Percentiles rank a stretch among this genome's conserved stretches.
Evolutionary conservation across 2,888 invertebrate genomes (phyloP).

Genomic region (Aspidiotus rigidus): DNA sequence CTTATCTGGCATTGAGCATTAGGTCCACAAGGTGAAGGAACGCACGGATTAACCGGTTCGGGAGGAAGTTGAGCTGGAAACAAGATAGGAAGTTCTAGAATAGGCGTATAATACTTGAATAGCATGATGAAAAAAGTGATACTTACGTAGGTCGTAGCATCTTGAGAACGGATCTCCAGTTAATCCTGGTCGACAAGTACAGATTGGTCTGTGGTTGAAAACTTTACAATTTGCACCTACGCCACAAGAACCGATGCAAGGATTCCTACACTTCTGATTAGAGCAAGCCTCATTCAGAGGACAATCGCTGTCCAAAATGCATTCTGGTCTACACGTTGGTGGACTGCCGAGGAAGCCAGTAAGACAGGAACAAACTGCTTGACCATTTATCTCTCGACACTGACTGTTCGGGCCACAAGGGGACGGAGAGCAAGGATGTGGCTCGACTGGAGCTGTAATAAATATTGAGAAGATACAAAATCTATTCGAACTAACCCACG

Average conservation of each 20-base stretch:
- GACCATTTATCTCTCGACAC: conserved; percentile 65
- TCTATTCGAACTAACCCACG: neutral
- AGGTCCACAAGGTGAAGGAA: conserved; percentile 67
- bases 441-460: conserved; percentile 43
- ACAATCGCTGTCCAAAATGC: conserved; percentile 55
- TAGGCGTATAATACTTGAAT: neutral
- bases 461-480: conserved; percentile 35
- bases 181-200: conserved; percentile 52
- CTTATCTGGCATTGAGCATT: conserved; percentile 44
- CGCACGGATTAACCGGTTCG: conserved; percentile 47
- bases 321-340: conserved; percentile 64
- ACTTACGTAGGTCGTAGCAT: conserved; percentile 54
- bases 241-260: conserved; percentile 47
- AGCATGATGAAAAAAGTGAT: neutral
- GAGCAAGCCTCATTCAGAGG: conserved; percentile 46
- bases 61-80: conserved; percentile 34
- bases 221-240: conserved; percentile 48
- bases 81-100: conserved; percentile 1
- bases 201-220: conserved; percentile 77
- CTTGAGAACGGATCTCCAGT: conserved; percentile 45
- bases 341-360: conserved; percentile 58
- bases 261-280: conserved; percentile 46
- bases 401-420: conserved; percentile 84
- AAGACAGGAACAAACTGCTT: conserved; percentile 76
- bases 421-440: conserved; percentile 67